phyloP scores from a whole-genome alignment of 35 echinoderm and acorn worm genomes.

The Ophiothrix spiculata region DNA sequence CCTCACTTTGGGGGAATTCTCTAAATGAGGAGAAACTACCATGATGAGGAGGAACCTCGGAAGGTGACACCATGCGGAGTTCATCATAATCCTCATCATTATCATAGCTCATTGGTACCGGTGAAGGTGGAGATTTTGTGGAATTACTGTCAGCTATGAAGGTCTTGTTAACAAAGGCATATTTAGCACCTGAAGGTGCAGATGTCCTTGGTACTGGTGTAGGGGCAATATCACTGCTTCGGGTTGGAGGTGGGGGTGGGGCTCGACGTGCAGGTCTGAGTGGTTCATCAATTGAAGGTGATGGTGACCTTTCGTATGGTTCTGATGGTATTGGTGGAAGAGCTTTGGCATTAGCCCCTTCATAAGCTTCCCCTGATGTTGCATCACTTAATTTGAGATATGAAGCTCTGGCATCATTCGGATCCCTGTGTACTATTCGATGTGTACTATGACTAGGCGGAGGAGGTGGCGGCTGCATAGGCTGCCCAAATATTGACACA shows the following conservation, averaged over 20 bases:
- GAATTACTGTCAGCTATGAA: not conserved
- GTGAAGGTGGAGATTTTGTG: not conserved
- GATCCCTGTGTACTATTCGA: not conserved
- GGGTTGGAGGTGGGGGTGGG: slow-evolving; percentile 5
- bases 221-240: not conserved
- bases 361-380: not conserved
- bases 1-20: slow-evolving; percentile 30
- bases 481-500: not conserved
- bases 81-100: slow-evolving; percentile 33
- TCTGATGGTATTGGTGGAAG: no score
- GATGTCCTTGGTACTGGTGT: not conserved
- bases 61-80: not conserved
- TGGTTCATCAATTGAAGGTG: slow-evolving; percentile 2
- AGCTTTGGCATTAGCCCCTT: no score
- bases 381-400: not conserved
- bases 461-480: not conserved
- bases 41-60: not conserved
- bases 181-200: not conserved
- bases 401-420: not conserved
- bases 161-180: not conserved
- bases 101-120: not conserved
- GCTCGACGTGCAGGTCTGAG: slow-evolving; percentile 17
- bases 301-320: not conserved
- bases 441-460: not conserved
- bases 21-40: not conserved